Conservation (phyloP, 1,140 invertebrate genomes). For the Nephotettix cincticeps region DNA sequence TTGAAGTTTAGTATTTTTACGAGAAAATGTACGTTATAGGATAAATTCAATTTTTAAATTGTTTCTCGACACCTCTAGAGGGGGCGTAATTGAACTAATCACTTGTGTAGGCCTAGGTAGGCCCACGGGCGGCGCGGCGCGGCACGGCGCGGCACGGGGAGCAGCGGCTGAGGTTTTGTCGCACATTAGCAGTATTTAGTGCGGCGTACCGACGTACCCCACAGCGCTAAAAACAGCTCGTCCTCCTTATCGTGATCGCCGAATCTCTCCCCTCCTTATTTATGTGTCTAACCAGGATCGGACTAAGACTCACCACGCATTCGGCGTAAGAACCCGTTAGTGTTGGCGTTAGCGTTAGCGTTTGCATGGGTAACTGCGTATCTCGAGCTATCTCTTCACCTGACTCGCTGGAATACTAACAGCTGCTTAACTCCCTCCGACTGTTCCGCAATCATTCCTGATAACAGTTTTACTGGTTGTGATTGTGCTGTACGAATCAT, state of each 20-base stretch:
- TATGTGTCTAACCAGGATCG: conserved; percentile 7
- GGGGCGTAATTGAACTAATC: too few species aligned
- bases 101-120: too few species aligned
- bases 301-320: neutral
- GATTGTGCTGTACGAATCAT: too few species aligned
- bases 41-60: too few species aligned
- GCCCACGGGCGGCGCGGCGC: too few species aligned
- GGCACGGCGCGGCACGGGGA: neutral
- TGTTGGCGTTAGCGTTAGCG: conserved; percentile 5
- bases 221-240: neutral
- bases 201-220: neutral
- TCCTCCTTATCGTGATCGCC: neutral
- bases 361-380: conserved; percentile 6
- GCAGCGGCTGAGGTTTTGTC: neutral
- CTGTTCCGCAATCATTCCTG: too few species aligned
- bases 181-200: conserved; percentile 9
- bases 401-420: neutral
- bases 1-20: too few species aligned
- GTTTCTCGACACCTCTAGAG: too few species aligned
- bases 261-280: conserved; percentile 12
- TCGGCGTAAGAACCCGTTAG: neutral
- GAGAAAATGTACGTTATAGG: too few species aligned
- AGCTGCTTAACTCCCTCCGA: too few species aligned
- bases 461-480: too few species aligned
- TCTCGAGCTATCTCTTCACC: neutral